A percentile compares a stretch with the other conserved stretches of the same genome.
Conservation (phyloP, 2,113 vertebrate genomes). For the Prolemur simus region DNA sequence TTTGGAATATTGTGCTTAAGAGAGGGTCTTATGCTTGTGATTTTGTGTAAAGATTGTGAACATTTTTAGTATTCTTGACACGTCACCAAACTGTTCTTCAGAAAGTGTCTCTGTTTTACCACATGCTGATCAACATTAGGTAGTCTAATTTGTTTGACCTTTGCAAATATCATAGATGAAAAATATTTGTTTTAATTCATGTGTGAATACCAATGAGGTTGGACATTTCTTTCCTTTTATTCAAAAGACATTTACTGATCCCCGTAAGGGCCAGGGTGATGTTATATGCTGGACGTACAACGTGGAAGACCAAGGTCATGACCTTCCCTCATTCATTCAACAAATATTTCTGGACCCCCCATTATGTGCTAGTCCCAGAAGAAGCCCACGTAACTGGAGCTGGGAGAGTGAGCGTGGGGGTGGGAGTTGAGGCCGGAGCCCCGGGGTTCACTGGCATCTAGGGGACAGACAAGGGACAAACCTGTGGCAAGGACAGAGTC, state of each 20-base stretch:
- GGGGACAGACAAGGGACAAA: not conserved
- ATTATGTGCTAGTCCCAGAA: not conserved
- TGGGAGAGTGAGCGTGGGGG: not conserved
- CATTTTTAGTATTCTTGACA: not conserved
- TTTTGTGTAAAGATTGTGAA: not conserved
- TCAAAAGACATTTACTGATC: not conserved
- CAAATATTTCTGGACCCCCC: not conserved
- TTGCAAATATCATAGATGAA: not conserved
- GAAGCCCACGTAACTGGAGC: not conserved
- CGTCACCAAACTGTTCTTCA: not conserved
- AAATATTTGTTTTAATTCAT: not conserved
- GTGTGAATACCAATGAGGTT: not conserved
- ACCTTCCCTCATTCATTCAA: not conserved
- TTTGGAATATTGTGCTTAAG: not conserved
- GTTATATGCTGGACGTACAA: too few species aligned
- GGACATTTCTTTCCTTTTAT: not conserved
- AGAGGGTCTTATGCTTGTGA: fast-evolving
- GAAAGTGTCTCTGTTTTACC: not conserved
- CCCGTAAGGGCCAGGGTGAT: fast-evolving
- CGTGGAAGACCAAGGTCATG: not conserved
- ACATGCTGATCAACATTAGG: not conserved
- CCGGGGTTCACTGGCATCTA: not conserved
- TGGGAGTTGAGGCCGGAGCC: not conserved
- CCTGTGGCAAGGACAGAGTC: not conserved
- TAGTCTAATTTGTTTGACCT: constrained; percentile 2